Percentiles rank a stretch among this genome's conserved stretches.
These are phyloP conservation scores for Thalassaphorura encarpata DNA, from an alignment of 1,140 invertebrate genomes.

Conservation along the genomic window DNA sequence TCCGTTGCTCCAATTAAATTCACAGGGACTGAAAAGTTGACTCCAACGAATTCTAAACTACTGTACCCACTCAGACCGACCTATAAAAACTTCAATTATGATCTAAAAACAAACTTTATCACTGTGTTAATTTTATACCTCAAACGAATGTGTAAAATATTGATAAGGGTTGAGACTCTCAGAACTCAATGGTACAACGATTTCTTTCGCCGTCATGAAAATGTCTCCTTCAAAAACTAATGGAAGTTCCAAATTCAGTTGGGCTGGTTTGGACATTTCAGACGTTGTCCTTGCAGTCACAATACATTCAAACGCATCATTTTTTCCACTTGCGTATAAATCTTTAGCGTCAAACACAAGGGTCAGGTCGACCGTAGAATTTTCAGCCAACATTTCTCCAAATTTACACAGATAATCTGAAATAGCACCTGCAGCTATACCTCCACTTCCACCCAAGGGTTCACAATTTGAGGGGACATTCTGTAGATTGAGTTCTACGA, in stretches of 20 bases:
- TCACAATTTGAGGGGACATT: neutral
- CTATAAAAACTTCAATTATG: neutral
- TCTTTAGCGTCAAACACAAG: neutral
- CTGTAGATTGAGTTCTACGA: neutral
- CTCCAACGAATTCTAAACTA: neutral
- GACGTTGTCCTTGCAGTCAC: neutral
- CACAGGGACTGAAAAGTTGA: neutral
- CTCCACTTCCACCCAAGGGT: too few species aligned
- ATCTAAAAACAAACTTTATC: neutral
- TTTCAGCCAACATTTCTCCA: neutral
- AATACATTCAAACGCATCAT: neutral
- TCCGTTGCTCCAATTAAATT: neutral
- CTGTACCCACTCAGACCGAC: neutral
- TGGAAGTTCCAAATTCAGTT: neutral
- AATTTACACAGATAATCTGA: neutral
- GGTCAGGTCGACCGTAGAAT: neutral
- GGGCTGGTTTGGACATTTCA: neutral
- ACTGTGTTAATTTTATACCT: neutral
- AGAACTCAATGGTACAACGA: neutral
- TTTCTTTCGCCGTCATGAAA: neutral
- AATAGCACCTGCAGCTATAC: neutral
- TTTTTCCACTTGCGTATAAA: neutral
- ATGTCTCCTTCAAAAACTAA: neutral
- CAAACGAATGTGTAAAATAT: neutral
- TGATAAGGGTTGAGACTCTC: neutral